Conservation (phyloP, 2,113 vertebrate species). For the Grammatotria lemairii region DNA sequence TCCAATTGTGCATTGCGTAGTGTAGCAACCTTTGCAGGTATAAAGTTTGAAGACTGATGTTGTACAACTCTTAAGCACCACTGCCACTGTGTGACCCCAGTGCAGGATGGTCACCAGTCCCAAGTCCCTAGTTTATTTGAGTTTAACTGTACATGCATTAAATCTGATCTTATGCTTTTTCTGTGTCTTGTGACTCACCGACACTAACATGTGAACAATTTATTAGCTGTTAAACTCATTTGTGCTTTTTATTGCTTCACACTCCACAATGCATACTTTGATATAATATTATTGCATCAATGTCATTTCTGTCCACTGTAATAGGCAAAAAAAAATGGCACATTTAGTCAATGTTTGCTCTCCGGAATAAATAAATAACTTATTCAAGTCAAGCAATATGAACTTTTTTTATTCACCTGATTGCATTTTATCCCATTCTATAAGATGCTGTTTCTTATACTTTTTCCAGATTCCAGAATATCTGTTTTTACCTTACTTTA, state of each 20-base stretch:
- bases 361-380: neutral
- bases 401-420: neutral
- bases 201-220: neutral
- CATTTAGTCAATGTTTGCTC: neutral
- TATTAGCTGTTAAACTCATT: neutral
- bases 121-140: neutral
- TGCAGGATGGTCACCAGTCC: neutral
- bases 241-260: neutral
- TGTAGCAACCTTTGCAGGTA: neutral
- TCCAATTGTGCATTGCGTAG: neutral
- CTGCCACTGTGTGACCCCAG: neutral
- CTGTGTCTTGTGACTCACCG: neutral
- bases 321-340: neutral
- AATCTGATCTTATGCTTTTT: neutral
- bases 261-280: neutral
- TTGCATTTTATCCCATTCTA: neutral
- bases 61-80: neutral
- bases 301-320: neutral
- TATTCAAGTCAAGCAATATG: neutral
- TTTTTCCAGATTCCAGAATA: neutral
- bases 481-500: neutral
- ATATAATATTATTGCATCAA: neutral
- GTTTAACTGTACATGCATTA: neutral
- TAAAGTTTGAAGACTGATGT: neutral
- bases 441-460: neutral